These are phyloP conservation scores for Ashinkailepas kermadecensis DNA, from an alignment of 2,888 invertebrate species.

Conservation along the genomic window DNA sequence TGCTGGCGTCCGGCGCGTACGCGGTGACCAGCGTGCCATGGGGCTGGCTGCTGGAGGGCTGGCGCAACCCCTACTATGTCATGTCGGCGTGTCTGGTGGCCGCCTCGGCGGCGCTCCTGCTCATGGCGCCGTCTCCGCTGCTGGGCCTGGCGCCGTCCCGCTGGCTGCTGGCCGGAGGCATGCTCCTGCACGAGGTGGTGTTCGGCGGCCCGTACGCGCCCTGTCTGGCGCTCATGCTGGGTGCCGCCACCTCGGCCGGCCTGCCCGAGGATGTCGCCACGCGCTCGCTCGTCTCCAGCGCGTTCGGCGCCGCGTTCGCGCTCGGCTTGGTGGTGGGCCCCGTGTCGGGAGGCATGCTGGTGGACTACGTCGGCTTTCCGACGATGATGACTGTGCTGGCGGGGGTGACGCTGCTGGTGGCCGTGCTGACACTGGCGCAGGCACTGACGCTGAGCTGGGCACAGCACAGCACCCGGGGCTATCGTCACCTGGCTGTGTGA, in stretches of 20 bases:
- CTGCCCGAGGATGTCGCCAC: background rate
- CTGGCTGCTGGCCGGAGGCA: background rate
- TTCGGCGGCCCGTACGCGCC: constrained; percentile 5
- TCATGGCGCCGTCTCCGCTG: background rate
- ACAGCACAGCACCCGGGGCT: too few species aligned
- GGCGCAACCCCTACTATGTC: background rate
- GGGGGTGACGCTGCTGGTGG: background rate
- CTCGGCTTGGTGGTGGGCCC: background rate
- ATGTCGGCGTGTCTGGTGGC: background rate
- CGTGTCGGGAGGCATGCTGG: background rate
- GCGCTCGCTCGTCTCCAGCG: background rate
- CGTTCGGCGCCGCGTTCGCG: background rate
- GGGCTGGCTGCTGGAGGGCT: background rate
- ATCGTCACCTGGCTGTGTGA: too few species aligned
- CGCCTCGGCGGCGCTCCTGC: background rate
- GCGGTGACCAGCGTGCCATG: background rate
- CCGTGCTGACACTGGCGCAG: background rate
- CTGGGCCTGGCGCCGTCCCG: background rate
- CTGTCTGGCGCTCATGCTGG: background rate
- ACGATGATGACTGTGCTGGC: background rate
- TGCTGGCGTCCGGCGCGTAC: background rate
- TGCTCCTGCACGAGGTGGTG: background rate
- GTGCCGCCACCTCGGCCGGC: background rate
- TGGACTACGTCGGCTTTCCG: background rate
- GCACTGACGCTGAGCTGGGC: background rate